Evolutionary conservation across 2,888 invertebrate genomes (phyloP), one percentile per base, ranked within the genome.

Genomic region (Cheilosia grossa): DNA sequence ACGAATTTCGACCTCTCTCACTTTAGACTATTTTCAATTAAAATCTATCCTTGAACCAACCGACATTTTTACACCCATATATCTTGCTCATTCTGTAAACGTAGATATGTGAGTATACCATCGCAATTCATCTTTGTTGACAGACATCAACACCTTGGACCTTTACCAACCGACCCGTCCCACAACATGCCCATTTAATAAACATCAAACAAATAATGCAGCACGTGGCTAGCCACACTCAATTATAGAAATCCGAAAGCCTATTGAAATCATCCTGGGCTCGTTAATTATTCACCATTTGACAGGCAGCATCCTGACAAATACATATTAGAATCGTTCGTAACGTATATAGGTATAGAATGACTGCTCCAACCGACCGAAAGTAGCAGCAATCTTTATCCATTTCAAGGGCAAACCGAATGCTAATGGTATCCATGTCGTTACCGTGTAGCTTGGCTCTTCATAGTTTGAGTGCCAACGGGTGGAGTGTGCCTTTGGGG

Each of bases 201-300:
- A 56, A 47, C 77, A 67, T 69, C 69, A 67, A 47, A 58, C 66
- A 58, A 66, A 66, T 77, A 64, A 64, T 74, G 24, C 64, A 66
- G 66, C 66, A 80, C 66, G 47, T 61, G 75, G 70, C 75, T 72
- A 42, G 44, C 61, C 77, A 61, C 66, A 77, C 82, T 82, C 73
- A 82, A 82, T 77, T 77, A 77, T 72, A 72, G 72, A 82, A 77
- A 77, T 67, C 64, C 66, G 51, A 82, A 59, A 63, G 61, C 47
- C 77, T 49, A 70, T 59, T 54, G 66, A 67, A 82, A 77, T 73
- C 61, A 72, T 82, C 33, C 53, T 24, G 67, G 63, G 24, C 61
- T 72, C 72, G 61, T 77, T 73, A 63, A 73, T 66, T 67, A 82
- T 67, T 72, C 49, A 77, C 66, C 54, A 51, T 78, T 63, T 73